Percentiles rank a stretch among this genome's conserved stretches.
Evolutionary conservation across 2,888 invertebrate species (phyloP).

Genomic region (Fragum whitleyi): DNA sequence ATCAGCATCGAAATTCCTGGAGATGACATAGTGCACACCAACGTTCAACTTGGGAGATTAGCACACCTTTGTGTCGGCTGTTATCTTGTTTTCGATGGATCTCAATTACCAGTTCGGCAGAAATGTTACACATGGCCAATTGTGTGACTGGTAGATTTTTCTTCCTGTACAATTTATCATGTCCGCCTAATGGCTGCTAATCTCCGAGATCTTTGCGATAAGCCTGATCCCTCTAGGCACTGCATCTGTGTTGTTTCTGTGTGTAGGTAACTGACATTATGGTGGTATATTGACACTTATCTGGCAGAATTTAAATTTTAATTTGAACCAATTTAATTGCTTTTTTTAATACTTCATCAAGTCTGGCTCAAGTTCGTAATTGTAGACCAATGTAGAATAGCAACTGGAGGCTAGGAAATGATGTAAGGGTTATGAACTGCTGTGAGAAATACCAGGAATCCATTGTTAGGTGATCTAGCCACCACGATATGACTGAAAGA

Average conservation of each 20-base stretch:
- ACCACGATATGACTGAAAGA: too few relatives aligned
- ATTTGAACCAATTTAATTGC: too few relatives aligned
- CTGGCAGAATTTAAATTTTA: background rate
- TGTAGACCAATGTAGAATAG: too few relatives aligned
- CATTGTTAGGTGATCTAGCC: too few relatives aligned
- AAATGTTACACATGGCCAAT: slow-evolving; percentile 32
- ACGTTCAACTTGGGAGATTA: slow-evolving; percentile 2
- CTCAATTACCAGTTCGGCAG: slow-evolving; percentile 25
- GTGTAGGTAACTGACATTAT: background rate
- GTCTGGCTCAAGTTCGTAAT: too few relatives aligned
- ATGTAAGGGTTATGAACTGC: too few relatives aligned
- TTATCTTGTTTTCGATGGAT: slow-evolving; percentile 26
- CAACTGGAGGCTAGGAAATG: too few relatives aligned
- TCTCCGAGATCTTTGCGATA: slow-evolving; percentile 16
- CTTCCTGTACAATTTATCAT: slow-evolving; percentile 24
- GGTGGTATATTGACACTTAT: background rate
- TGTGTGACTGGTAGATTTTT: slow-evolving; percentile 29
- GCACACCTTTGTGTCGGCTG: slow-evolving; percentile 16
- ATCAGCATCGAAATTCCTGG: background rate
- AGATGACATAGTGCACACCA: slow-evolving; percentile 7
- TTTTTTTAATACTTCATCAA: too few relatives aligned
- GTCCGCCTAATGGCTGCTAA: slow-evolving; percentile 31
- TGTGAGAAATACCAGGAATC: too few relatives aligned
- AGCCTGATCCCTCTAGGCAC: slow-evolving; percentile 17
- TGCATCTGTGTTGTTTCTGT: slow-evolving; percentile 21